phyloP scores from a whole-genome alignment of 2,113 vertebrate genomes.

The Caloenas nicobarica region DNA sequence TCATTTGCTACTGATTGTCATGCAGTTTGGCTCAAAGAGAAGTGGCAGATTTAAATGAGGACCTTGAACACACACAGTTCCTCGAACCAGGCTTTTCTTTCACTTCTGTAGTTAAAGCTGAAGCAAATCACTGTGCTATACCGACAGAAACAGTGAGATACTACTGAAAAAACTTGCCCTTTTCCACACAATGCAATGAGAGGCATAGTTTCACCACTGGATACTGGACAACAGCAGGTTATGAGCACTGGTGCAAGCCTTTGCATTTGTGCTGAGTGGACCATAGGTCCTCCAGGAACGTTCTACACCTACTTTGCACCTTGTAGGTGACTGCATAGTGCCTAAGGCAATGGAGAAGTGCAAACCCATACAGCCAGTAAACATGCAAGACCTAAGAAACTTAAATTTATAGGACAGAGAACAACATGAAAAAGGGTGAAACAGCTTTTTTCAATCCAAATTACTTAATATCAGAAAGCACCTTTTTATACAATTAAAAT shows the following conservation, averaged over 20 bases:
- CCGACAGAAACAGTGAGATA: neutral
- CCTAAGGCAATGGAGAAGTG: neutral
- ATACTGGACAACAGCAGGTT: neutral
- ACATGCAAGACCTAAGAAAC: neutral
- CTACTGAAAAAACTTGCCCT: neutral
- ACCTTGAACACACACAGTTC: neutral
- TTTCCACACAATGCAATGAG: rapidly evolving
- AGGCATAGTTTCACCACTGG: neutral
- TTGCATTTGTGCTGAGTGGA: neutral
- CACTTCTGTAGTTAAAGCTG: neutral
- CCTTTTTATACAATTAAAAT: neutral
- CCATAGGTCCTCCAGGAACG: neutral
- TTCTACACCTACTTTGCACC: neutral
- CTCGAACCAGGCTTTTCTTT: neutral
- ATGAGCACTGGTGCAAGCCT: neutral
- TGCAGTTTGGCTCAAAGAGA: neutral
- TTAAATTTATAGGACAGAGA: neutral
- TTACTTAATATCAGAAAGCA: neutral
- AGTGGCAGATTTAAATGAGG: neutral
- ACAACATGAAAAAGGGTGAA: neutral
- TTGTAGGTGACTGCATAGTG: rapidly evolving
- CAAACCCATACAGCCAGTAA: neutral
- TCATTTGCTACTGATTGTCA: neutral
- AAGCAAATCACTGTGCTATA: neutral
- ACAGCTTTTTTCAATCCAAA: neutral